phyloP scores from a whole-genome alignment of 2,113 vertebrate species.

The Trogon surrucura region DNA sequence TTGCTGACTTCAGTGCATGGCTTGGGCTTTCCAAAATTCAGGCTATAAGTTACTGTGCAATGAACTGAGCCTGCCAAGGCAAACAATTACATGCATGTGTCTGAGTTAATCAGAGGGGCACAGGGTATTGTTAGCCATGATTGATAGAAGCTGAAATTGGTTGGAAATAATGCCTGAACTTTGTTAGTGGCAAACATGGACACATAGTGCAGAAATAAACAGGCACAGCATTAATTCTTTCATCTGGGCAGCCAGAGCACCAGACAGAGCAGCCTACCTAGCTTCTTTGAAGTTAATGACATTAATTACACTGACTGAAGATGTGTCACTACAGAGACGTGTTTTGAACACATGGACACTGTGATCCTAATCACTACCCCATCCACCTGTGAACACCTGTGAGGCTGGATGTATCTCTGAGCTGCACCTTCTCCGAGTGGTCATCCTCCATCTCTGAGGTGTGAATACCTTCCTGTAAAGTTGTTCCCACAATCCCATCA shows the following conservation, averaged over 20 bases:
- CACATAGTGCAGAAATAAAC: not conserved
- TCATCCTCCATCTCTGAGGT: not conserved
- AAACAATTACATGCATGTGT: not conserved
- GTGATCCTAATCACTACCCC: not conserved
- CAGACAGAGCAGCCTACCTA: not conserved
- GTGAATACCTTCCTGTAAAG: not conserved
- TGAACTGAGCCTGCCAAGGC: not conserved
- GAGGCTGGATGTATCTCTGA: not conserved
- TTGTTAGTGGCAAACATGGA: not conserved
- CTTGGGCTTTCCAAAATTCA: not conserved
- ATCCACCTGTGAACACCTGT: rapidly evolving
- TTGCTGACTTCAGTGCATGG: not conserved
- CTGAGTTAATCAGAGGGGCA: not conserved
- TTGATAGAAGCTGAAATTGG: not conserved
- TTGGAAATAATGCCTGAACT: not conserved
- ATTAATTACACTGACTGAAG: not conserved
- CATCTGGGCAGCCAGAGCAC: not conserved
- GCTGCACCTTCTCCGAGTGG: not conserved
- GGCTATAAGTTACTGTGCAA: not conserved
- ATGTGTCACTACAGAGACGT: not conserved
- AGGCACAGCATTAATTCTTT: not conserved
- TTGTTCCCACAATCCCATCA: not conserved
- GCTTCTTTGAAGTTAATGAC: not conserved
- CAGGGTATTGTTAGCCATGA: not conserved
- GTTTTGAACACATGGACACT: not conserved